These are phyloP conservation scores for Arenaria interpres DNA, from an alignment of 2,113 vertebrate genomes.

Conservation along the genomic window DNA sequence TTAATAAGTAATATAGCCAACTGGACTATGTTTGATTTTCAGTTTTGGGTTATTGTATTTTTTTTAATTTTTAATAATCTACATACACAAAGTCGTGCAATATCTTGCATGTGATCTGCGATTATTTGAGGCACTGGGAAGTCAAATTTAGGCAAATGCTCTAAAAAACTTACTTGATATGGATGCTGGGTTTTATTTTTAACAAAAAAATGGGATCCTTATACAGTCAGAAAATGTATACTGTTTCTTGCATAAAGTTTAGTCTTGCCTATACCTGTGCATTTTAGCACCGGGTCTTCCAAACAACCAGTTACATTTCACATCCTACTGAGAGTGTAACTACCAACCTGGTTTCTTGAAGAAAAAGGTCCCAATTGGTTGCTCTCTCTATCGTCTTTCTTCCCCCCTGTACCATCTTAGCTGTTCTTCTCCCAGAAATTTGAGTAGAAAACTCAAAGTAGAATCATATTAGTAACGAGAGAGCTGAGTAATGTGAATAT, in stretches of 20 bases:
- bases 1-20: background rate
- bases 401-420: background rate
- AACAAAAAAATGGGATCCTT: background rate
- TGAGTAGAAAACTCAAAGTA: background rate
- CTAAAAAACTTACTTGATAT: background rate
- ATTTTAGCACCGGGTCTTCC: background rate
- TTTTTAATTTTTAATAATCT: background rate
- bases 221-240: background rate
- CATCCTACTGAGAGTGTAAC: background rate
- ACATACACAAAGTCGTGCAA: background rate
- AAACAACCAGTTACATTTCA: background rate
- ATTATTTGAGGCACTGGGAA: background rate
- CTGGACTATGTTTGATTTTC: background rate
- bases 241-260: background rate
- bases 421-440: background rate
- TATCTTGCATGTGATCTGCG: background rate
- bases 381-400: background rate
- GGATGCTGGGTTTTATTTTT: background rate
- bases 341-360: background rate
- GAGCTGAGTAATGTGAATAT: background rate
- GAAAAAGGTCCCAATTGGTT: background rate
- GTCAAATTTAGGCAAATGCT: background rate
- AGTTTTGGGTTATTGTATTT: background rate
- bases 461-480: background rate
- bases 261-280: background rate